phyloP scores from a whole-genome alignment of 2,113 vertebrate genomes.

The Corythoichthys intestinalis region DNA sequence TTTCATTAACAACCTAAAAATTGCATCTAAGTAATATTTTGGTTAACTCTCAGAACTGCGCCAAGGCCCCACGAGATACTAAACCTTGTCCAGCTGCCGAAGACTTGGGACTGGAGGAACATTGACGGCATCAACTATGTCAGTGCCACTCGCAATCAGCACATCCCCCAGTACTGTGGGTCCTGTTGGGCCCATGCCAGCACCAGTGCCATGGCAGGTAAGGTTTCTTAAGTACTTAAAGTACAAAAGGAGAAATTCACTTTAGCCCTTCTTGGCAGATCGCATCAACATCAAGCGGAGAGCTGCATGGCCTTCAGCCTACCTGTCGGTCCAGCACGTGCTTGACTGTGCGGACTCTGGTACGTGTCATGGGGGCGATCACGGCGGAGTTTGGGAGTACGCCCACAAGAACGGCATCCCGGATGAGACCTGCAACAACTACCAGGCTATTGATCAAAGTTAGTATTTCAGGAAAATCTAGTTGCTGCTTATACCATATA shows the following conservation, averaged over 20 bases:
- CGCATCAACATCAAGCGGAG: slow-evolving; percentile 94
- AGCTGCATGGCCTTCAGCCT: slow-evolving; percentile 86
- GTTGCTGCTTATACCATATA: too few species aligned
- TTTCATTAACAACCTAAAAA: too few species aligned
- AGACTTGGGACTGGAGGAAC: slow-evolving; percentile 90
- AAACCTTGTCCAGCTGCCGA: slow-evolving; percentile 70
- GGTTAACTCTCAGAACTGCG: slow-evolving; percentile 40
- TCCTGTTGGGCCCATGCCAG: slow-evolving; percentile 97
- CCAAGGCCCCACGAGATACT: slow-evolving; percentile 83
- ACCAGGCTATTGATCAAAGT: slow-evolving; percentile 95
- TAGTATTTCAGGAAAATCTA: slow-evolving; percentile 5
- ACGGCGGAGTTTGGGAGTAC: slow-evolving; percentile 82
- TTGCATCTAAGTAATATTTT: too few species aligned
- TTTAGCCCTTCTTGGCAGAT: slow-evolving; percentile 67
- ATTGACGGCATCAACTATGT: slow-evolving; percentile 81
- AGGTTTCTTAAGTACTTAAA: not conserved
- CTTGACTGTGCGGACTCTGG: slow-evolving; percentile 84
- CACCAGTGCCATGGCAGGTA: slow-evolving; percentile 93
- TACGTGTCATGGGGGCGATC: slow-evolving; percentile 85
- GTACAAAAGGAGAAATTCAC: too few species aligned
- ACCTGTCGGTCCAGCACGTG: slow-evolving; percentile 92
- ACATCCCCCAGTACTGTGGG: slow-evolving; percentile 97
- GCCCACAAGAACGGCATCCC: slow-evolving; percentile 86
- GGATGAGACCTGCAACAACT: slow-evolving; percentile 98
- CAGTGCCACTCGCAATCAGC: slow-evolving; percentile 92